phyloP scores from a whole-genome alignment of 2,113 vertebrate species.

The Sceloporus undulatus region DNA sequence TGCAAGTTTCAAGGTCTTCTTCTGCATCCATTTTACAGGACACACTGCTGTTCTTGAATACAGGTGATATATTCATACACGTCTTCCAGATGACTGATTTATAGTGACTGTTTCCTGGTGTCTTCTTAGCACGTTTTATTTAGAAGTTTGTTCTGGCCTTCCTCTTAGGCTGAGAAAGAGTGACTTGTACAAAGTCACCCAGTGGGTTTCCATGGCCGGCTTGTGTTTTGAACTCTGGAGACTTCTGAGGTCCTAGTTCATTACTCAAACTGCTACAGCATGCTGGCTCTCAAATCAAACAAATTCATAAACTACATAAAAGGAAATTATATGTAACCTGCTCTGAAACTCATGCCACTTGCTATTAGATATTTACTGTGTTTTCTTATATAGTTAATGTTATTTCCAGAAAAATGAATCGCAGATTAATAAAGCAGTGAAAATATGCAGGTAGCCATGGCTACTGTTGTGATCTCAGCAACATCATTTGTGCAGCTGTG shows the following conservation, averaged over 20 bases:
- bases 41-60: slow-evolving; percentile 47
- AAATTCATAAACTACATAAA: slow-evolving; percentile 45
- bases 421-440: slow-evolving; percentile 78
- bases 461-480: slow-evolving; percentile 80
- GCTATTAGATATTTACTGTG: slow-evolving; percentile 18
- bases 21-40: slow-evolving; percentile 54
- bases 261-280: too few species aligned
- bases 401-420: slow-evolving; percentile 80
- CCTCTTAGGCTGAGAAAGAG: too few species aligned
- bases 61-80: slow-evolving; percentile 40
- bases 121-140: too few species aligned
- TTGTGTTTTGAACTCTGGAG: too few species aligned
- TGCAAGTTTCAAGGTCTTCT: slow-evolving; percentile 46
- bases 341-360: slow-evolving; percentile 47
- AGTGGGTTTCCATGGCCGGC: too few species aligned
- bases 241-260: too few species aligned
- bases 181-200: too few species aligned
- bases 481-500: slow-evolving; percentile 80
- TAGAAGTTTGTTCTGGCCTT: too few species aligned
- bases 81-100: too few species aligned
- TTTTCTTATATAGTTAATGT: slow-evolving; percentile 76
- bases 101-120: too few species aligned
- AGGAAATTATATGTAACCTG: slow-evolving; percentile 39
- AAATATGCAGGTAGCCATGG: slow-evolving; percentile 84
- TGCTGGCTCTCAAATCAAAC: too few species aligned